These are phyloP conservation scores for Harpagifer antarcticus DNA, from an alignment of 2,797 vertebrate species.

Conservation along the genomic window DNA sequence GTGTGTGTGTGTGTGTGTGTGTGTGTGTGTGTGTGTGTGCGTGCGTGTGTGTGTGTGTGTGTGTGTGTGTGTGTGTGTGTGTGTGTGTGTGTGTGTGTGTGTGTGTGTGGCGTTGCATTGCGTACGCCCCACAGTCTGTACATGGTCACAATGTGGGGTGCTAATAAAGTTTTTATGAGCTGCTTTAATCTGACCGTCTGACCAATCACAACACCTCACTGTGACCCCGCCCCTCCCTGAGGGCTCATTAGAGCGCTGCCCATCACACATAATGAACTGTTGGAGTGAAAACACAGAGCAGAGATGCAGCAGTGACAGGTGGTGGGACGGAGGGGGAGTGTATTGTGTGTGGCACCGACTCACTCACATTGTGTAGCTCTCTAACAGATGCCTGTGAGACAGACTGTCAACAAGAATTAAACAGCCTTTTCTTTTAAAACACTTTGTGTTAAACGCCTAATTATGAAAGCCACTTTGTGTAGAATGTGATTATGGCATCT, in stretches of 20 bases:
- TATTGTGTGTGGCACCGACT: slow-evolving; percentile 23
- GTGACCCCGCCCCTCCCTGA: slow-evolving; percentile 44
- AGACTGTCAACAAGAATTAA: neutral
- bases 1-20: slow-evolving; percentile 17
- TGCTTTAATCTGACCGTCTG: slow-evolving; percentile 66
- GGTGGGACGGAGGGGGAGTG: slow-evolving; percentile 54
- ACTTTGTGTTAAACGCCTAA: neutral
- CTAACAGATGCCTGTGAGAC: slow-evolving; percentile 11
- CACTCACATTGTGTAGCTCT: neutral
- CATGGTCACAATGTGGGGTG: slow-evolving; percentile 59
- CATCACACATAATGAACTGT: slow-evolving; percentile 44
- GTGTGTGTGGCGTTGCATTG: slow-evolving; percentile 8
- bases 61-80: slow-evolving; percentile 31
- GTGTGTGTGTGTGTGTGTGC: slow-evolving; percentile 13
- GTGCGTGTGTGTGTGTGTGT: slow-evolving; percentile 11
- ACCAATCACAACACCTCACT: slow-evolving; percentile 44
- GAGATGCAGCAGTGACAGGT: slow-evolving; percentile 24
- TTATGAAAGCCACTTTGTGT: neutral
- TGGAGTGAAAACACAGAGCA: neutral
- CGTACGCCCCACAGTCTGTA: slow-evolving; percentile 60
- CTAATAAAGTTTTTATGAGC: slow-evolving; percentile 61
- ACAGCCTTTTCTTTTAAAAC: neutral
- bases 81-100: slow-evolving; percentile 4
- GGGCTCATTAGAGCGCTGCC: slow-evolving; percentile 42
- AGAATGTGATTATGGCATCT: neutral